Conservation (phyloP, 2,888 invertebrate genomes). For the Diaperis boleti region DNA sequence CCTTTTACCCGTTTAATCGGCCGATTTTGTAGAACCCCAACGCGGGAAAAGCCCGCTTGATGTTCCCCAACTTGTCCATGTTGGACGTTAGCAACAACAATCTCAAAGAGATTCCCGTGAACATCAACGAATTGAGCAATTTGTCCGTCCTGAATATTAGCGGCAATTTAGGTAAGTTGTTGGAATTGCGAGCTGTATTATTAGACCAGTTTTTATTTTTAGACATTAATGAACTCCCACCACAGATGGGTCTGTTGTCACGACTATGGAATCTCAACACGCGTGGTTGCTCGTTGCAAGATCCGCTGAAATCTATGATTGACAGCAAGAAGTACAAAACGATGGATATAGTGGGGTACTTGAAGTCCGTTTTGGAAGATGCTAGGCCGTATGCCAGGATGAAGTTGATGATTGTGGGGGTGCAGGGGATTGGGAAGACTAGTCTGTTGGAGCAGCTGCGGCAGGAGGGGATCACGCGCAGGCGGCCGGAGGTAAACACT, state of each 20-base stretch:
- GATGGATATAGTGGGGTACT: conserved; percentile 93
- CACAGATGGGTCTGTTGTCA: conserved; percentile 93
- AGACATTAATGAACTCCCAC: conserved; percentile 89
- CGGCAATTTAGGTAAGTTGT: conserved; percentile 78
- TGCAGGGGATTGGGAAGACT: conserved; percentile 90
- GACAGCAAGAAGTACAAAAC: conserved; percentile 94
- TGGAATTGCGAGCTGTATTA: too few relatives aligned
- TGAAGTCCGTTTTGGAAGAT: conserved; percentile 89
- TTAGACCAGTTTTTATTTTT: too few relatives aligned
- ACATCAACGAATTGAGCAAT: conserved; percentile 86
- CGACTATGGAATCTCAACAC: conserved; percentile 98
- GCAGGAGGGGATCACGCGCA: conserved; percentile 84
- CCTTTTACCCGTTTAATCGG: conserved; percentile 11
- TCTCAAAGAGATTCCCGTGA: conserved; percentile 81
- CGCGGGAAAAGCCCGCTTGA: conserved; percentile 75
- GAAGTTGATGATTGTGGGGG: conserved; percentile 96
- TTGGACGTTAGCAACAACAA: conserved; percentile 93
- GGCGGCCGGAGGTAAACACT: conserved; percentile 73
- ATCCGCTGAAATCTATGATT: conserved; percentile 91
- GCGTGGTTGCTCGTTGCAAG: conserved; percentile 87
- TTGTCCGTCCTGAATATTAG: conserved; percentile 95
- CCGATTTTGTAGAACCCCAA: conserved; percentile 63
- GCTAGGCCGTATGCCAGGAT: conserved; percentile 94
- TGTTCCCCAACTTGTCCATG: conserved; percentile 95
- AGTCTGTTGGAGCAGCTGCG: conserved; percentile 89